These are phyloP conservation scores for Notolabrus celidotus DNA, from an alignment of 2,797 vertebrate genomes.

Conservation along the genomic window DNA sequence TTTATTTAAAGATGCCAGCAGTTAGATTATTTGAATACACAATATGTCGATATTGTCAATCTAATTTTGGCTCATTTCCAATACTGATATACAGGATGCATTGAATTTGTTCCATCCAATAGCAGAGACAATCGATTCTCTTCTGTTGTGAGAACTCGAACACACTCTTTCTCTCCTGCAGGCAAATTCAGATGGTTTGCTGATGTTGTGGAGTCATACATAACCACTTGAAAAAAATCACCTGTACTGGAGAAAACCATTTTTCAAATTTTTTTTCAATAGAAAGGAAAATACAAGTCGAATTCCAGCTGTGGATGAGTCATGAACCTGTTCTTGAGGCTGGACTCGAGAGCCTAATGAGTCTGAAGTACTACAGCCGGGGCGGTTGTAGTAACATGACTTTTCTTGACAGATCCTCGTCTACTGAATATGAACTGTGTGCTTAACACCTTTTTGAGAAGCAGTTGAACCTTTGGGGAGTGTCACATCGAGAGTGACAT, in stretches of 20 bases:
- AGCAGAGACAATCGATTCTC: too few species aligned
- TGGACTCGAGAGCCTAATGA: background rate
- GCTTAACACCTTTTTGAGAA: conserved; percentile 42
- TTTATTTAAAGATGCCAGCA: too few species aligned
- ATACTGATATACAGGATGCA: too few species aligned
- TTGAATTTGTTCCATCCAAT: too few species aligned
- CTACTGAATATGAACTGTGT: conserved; percentile 18
- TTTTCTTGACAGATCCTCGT: conserved; percentile 5
- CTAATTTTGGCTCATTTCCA: too few species aligned
- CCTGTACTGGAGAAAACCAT: background rate
- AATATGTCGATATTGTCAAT: too few species aligned
- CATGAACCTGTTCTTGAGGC: background rate
- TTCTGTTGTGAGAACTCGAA: too few species aligned
- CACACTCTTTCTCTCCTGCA: too few species aligned
- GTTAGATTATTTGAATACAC: too few species aligned
- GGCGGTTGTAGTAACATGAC: conserved; percentile 3
- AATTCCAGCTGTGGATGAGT: background rate
- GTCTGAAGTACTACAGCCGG: background rate
- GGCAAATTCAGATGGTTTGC: background rate
- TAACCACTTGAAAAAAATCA: background rate
- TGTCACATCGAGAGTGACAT: conserved; percentile 34
- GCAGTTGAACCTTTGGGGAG: conserved; percentile 43
- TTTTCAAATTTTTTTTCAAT: background rate
- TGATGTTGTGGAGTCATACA: background rate
- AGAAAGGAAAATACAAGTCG: background rate